Evolutionary conservation across 2,113 vertebrate genomes (phyloP).

Genomic region (Eulemur rufifrons): DNA sequence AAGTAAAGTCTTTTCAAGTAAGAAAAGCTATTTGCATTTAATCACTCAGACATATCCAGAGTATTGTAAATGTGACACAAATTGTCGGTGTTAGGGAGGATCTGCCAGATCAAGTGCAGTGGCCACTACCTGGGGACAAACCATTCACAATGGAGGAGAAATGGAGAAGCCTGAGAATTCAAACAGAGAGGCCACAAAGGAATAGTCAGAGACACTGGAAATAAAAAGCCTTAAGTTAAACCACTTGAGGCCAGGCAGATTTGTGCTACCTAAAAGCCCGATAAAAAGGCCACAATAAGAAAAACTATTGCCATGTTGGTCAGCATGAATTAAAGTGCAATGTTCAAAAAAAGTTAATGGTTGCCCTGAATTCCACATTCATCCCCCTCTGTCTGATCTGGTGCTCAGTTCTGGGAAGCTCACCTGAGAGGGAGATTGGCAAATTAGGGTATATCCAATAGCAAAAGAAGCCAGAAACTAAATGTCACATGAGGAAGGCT

Average conservation of each 20-base stretch:
- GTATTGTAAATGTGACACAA: constrained; percentile 20
- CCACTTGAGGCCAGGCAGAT: neutral
- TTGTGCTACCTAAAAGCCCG: neutral
- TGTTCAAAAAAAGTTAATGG: neutral
- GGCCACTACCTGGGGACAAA: neutral
- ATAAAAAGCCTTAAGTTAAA: neutral
- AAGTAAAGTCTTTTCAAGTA: constrained; percentile 45
- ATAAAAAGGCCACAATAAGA: neutral
- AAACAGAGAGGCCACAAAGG: neutral
- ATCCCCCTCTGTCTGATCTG: neutral
- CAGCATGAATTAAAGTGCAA: neutral
- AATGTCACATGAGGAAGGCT: neutral
- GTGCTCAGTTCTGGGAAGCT: neutral
- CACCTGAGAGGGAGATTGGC: neutral
- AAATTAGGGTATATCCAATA: neutral
- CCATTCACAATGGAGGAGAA: neutral
- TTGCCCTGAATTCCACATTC: neutral
- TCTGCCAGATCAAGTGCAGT: neutral
- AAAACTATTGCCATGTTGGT: neutral
- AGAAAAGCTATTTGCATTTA: constrained; percentile 49
- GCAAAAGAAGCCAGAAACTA: neutral
- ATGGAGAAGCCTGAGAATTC: neutral
- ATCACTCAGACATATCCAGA: neutral
- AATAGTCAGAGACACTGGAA: neutral
- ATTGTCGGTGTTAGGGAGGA: neutral